These are phyloP conservation scores for Plebejus melissa DNA, from an alignment of 2,888 invertebrate genomes.

Conservation along the genomic window DNA sequence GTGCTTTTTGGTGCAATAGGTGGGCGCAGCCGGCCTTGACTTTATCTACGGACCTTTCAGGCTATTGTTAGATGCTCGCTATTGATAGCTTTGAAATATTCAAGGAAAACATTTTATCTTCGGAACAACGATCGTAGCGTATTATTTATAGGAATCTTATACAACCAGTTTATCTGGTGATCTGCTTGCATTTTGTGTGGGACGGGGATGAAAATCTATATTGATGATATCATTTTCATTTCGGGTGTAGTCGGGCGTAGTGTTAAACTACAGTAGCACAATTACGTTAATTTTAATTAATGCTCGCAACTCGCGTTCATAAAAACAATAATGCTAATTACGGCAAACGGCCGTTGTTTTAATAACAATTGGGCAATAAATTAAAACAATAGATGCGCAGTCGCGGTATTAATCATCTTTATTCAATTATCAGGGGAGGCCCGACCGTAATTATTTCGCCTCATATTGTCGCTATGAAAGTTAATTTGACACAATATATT, in stretches of 20 bases:
- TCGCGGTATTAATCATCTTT: conserved; percentile 23
- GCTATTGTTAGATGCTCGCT: conserved; percentile 29
- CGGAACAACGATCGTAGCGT: no score
- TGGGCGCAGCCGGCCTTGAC: conserved; percentile 39
- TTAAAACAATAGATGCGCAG: conserved; percentile 16
- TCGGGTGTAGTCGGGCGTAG: no score
- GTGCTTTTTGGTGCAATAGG: conserved; percentile 38
- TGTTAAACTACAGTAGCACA: background rate
- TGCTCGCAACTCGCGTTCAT: conserved; percentile 7
- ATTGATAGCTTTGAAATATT: conserved; percentile 14
- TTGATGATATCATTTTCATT: no score
- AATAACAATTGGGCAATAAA: conserved; percentile 17
- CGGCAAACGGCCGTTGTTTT: background rate
- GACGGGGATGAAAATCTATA: background rate
- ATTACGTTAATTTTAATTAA: background rate
- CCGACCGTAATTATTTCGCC: background rate
- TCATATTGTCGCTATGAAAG: conserved; percentile 14
- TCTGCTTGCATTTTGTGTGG: background rate
- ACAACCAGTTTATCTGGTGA: background rate
- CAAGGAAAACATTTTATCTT: conserved; percentile 4
- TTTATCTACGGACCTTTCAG: conserved; percentile 28
- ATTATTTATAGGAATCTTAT: background rate
- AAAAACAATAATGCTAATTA: conserved; percentile 12
- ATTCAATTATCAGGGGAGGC: conserved; percentile 14
- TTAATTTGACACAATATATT: conserved; percentile 23